Base-by-base conservation (phyloP, 2,888 invertebrate species). In the Esperia sulphurella region DNA sequence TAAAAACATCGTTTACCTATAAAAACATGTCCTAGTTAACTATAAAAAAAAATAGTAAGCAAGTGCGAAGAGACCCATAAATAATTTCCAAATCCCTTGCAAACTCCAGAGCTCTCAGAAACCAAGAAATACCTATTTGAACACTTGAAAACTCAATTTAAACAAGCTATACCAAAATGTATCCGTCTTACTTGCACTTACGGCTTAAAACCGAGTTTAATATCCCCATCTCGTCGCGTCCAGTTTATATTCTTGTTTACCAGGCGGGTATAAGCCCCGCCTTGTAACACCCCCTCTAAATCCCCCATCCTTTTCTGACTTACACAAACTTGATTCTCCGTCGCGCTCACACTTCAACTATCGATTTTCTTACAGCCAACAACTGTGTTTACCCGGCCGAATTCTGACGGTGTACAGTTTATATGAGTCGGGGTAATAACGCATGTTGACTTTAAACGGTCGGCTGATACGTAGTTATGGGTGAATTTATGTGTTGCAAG, bases 351-450 rank as follows among this genome's bases (percentile, higher is more conserved):
- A 51, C 66, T 55, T 57, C 61, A 59, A 59, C 65, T 83, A 83
- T 83, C 81, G 83, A 83, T 83, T 83, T 76, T 74, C 61, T 60
- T 54, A 67, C 52, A 55, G 56, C 63, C 55, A n/a, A n/a, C 58
- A 63, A 72, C 73, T n/a, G 74, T 85, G 84, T 85, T 85, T 85
- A 84, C 82, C 68, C 77, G 75, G 64, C 65, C 65, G 67, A 78
- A 82, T 83, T 76, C 72, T 75, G 71, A 66, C 58, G 76, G 70
- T 74, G 63, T 62, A 59, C 63, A 47, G 57, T 71, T 76, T 69
- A 63, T 69, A 63, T 51, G 67, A 56, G 64, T 57, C 53, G 52
- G 53, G 45, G 69, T 74, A 70, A 75, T 78, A 83, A 72, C 68
- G 68, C 65, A 59, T 69, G 79, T 71, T 74, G 69, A 75, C 75